Percentiles rank a stretch among this genome's conserved stretches.
phyloP scores from a whole-genome alignment of 2,797 vertebrate species.

The Ctenochaetus hawaiiensis region DNA sequence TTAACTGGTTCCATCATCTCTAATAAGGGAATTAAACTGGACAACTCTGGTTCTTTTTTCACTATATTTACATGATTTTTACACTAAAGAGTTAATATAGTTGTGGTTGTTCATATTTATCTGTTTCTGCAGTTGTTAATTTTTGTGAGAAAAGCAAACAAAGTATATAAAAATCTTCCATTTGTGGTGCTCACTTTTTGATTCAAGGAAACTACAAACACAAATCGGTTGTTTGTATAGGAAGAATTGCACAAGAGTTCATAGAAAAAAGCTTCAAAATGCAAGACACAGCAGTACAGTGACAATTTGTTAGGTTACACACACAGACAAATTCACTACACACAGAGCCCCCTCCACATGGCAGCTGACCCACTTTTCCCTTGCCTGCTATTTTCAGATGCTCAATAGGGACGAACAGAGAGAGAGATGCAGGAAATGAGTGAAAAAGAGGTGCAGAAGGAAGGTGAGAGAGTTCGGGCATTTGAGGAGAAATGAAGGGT shows the following conservation, averaged over 20 bases:
- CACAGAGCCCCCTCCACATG: constrained; percentile 19
- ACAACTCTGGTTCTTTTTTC: background rate
- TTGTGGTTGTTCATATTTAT: background rate
- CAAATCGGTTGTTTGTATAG: background rate
- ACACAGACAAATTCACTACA: constrained; percentile 45
- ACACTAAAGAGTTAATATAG: background rate
- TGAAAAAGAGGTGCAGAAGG: constrained; percentile 58
- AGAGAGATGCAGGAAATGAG: constrained; percentile 61
- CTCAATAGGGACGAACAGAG: constrained; percentile 72
- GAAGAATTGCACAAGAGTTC: background rate
- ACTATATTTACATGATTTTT: background rate
- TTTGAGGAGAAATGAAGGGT: constrained; percentile 66
- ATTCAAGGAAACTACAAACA: background rate
- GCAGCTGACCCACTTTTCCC: constrained; percentile 86
- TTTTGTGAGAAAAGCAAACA: background rate
- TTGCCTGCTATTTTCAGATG: constrained; percentile 84
- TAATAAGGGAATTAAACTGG: background rate
- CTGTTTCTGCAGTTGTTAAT: background rate
- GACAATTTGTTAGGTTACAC: constrained; percentile 36
- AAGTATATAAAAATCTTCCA: background rate
- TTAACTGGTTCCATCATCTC: background rate
- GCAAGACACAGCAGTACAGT: constrained; percentile 15
- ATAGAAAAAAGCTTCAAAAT: background rate
- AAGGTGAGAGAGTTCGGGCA: constrained; percentile 65
- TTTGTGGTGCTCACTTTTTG: background rate